phyloP scores from a whole-genome alignment of 2,888 invertebrate species.

The Carpatolechia fugitivella region DNA sequence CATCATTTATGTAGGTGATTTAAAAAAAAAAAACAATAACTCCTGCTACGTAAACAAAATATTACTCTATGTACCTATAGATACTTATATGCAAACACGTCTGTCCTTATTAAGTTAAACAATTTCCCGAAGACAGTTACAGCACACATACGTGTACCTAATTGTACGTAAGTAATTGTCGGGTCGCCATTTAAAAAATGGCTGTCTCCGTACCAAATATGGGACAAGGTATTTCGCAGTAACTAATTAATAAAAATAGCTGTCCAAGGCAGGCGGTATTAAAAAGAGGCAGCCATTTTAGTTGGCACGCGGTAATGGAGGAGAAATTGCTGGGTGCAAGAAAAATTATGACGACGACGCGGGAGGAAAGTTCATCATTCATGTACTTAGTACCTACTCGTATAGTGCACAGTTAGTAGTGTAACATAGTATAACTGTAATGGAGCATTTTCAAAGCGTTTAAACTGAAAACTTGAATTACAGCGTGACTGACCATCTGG shows the following conservation, averaged over 20 bases:
- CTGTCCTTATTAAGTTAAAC: not conserved
- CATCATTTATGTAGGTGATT: too few relatives aligned
- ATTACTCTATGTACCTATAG: too few relatives aligned
- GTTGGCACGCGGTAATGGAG: slow-evolving; percentile 3
- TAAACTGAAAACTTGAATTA: too few relatives aligned
- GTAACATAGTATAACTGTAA: too few relatives aligned
- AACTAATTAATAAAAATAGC: slow-evolving; percentile 21
- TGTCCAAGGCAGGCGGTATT: slow-evolving; percentile 10
- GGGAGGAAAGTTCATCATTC: not conserved
- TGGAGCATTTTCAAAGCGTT: too few relatives aligned
- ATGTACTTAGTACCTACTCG: not conserved
- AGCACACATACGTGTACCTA: not conserved
- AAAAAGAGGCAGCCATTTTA: not conserved
- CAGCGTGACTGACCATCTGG: too few relatives aligned
- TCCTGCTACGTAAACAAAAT: too few relatives aligned
- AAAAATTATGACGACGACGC: not conserved
- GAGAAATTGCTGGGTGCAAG: not conserved
- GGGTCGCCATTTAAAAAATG: slow-evolving; percentile 4
- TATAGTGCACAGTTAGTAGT: too few relatives aligned
- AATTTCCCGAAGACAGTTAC: not conserved
- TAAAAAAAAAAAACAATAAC: too few relatives aligned
- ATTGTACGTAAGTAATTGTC: slow-evolving; percentile 1
- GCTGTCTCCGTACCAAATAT: not conserved
- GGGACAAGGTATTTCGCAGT: slow-evolving; percentile 1
- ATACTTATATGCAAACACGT: not conserved